Conservation (phyloP, 1,140 invertebrate genomes). For the Scylla paramamosain region DNA sequence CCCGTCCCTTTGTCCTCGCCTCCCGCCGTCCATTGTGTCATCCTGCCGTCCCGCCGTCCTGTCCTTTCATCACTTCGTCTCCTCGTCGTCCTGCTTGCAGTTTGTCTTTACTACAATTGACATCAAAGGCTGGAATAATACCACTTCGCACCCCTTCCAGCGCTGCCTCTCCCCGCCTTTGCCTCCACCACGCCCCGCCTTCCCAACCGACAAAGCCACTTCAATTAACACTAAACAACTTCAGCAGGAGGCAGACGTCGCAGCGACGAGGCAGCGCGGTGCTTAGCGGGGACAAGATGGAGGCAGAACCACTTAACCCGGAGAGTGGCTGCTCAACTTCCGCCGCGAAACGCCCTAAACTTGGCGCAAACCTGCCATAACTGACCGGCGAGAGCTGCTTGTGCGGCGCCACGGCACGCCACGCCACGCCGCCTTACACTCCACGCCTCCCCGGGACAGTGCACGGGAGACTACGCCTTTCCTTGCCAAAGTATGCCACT, state of each 20-base stretch:
- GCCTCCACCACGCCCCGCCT: neutral
- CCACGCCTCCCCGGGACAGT: no score
- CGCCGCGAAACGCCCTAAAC: neutral
- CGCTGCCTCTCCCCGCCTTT: neutral
- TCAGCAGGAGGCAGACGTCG: neutral
- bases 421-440: neutral
- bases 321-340: neutral
- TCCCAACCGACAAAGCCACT: neutral
- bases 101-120: no score
- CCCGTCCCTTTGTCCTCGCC: no score
- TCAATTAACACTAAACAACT: slow-evolving; percentile 6
- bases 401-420: neutral
- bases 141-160: neutral
- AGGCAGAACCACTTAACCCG: neutral
- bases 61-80: neutral
- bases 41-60: neutral
- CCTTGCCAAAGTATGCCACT: no score
- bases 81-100: neutral
- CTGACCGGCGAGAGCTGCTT: neutral
- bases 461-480: no score
- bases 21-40: no score
- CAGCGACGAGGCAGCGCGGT: neutral
- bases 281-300: neutral
- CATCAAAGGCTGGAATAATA: no score
- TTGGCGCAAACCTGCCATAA: neutral